Base-by-base conservation (phyloP, 92 coral and sea anemone genomes). In the Muricea muricata region DNA sequence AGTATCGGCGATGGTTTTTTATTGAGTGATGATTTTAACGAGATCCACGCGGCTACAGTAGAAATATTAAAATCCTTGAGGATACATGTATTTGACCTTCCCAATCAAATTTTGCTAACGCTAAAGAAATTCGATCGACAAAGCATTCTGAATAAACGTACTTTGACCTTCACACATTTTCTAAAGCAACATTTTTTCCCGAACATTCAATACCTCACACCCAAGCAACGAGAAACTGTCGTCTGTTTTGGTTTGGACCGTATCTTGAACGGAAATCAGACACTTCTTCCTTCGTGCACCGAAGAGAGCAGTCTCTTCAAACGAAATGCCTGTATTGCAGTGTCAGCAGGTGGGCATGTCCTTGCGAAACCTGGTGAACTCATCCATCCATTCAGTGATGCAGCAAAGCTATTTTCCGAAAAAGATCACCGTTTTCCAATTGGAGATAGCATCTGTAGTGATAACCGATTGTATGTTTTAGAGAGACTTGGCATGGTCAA, bases 401-500 rank as follows among this genome's bases (percentile, higher is more conserved):
- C 89, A 12, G 94, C 98, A 54, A 39, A 66, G 20, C 84, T 94
- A 52, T 94, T 90, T 73, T 79, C 93, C 63, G 42, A 73, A 40
- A 82, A 85, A 10, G 98, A 94, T 81, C 83, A 71, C 58, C 87
- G 92, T 33, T 88, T 94, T 70, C 98, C 98, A 20, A 78, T 87
- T 68, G 97, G 97, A 26, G 60, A 85, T 30, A 47, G 90, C 39
- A 91, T 88, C 41, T 67, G 57, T 17, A 86, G 80, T 35, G 55
- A 30, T 12, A 82, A 92, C 57, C 94, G 98, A 4, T 83, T 94
- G 48, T 90, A 92, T 10, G 77, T 92, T 79, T 84, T 94, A 67
- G 60, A 82, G 17, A 58, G 74, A 4, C 90, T 94, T 21, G 98
- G 97, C 29, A 92, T 94, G 98, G 70, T 84, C 13, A 58, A 60